Evolutionary conservation across 2,113 vertebrate species (phyloP).

Genomic region (Chrysemys picta): DNA sequence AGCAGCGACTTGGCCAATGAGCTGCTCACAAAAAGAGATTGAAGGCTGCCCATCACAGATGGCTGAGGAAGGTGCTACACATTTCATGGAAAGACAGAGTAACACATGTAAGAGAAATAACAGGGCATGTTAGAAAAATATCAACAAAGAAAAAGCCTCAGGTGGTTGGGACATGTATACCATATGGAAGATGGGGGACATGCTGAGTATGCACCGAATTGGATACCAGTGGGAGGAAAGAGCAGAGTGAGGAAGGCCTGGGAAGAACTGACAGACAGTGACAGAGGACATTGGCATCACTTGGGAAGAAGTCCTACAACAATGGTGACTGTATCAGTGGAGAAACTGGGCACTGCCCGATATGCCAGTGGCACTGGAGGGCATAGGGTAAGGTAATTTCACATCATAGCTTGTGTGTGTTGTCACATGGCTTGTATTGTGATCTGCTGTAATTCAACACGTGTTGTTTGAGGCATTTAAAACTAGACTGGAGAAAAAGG

Average conservation of each 20-base stretch:
- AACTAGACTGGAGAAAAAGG: background rate
- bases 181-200: background rate
- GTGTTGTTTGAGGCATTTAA: background rate
- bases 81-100: background rate
- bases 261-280: background rate
- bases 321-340: background rate
- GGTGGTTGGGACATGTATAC: background rate
- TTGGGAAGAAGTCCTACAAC: background rate
- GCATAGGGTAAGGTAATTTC: background rate
- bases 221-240: background rate
- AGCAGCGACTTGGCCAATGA: background rate
- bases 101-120: background rate
- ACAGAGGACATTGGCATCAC: background rate
- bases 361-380: background rate
- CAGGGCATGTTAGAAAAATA: background rate
- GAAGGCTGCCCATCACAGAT: background rate
- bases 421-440: background rate
- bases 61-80: background rate
- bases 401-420: accelerated
- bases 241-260: background rate
- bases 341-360: background rate
- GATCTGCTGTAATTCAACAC: background rate
- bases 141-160: background rate
- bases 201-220: background rate
- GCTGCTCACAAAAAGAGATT: background rate